These are phyloP conservation scores for Choristoneura fumiferana DNA, from an alignment of 1,140 invertebrate species.

Conservation along the genomic window DNA sequence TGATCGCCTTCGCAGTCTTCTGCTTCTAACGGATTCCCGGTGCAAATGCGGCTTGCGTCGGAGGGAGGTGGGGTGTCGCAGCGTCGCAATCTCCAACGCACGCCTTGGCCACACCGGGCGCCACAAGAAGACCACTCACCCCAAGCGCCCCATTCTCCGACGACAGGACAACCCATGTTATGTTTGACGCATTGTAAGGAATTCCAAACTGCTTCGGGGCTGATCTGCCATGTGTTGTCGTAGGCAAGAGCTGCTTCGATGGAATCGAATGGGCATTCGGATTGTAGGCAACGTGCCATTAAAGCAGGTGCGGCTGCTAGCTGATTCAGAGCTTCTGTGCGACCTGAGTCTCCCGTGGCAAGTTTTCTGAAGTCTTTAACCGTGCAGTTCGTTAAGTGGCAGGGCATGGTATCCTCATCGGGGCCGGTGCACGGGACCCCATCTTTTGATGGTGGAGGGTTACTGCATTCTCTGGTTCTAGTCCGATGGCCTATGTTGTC, in stretches of 20 bases:
- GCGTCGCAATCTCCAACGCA: slow-evolving; percentile 50
- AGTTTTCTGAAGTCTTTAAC: slow-evolving; percentile 49
- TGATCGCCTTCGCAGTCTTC: slow-evolving; percentile 60
- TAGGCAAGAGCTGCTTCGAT: slow-evolving; percentile 46
- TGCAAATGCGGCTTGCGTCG: slow-evolving; percentile 42
- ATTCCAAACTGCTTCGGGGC: slow-evolving; percentile 62
- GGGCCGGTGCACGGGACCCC: slow-evolving; percentile 51
- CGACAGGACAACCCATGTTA: slow-evolving; percentile 56
- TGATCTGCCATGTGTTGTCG: slow-evolving; percentile 65
- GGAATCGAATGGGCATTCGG: slow-evolving; percentile 57
- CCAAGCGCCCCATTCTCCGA: slow-evolving; percentile 63
- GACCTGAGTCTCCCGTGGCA: slow-evolving; percentile 40
- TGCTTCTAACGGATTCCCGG: slow-evolving; percentile 51
- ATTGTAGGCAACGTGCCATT: slow-evolving; percentile 56
- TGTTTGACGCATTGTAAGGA: slow-evolving; percentile 62
- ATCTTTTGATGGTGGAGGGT: slow-evolving; percentile 55
- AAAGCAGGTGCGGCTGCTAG: slow-evolving; percentile 55
- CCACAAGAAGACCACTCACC: slow-evolving; percentile 58
- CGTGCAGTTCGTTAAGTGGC: slow-evolving; percentile 56
- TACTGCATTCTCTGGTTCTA: slow-evolving; percentile 50
- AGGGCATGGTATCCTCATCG: slow-evolving; percentile 54
- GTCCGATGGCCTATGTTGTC: slow-evolving; percentile 52
- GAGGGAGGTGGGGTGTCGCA: slow-evolving; percentile 63
- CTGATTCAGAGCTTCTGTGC: slow-evolving; percentile 48
- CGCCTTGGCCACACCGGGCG: slow-evolving; percentile 57